Evolutionary conservation across 2,113 vertebrate species (phyloP).

Genomic region (Nerophis lumbriciformis): DNA sequence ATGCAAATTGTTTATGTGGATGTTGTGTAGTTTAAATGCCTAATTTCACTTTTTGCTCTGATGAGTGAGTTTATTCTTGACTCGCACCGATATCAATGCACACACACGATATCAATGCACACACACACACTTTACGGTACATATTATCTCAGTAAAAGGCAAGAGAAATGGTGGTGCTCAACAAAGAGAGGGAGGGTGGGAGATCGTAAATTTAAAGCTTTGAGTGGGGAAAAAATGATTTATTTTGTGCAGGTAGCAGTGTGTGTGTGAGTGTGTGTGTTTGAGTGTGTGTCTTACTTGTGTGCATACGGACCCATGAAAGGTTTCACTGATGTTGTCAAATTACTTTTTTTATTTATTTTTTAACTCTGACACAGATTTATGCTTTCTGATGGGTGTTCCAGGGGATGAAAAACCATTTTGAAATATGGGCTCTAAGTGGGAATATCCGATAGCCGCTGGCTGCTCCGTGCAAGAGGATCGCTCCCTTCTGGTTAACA

Average conservation of each 20-base stretch:
- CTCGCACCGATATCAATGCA: slow-evolving; percentile 52
- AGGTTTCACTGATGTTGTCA: slow-evolving; percentile 35
- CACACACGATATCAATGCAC: slow-evolving; percentile 1
- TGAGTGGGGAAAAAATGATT: slow-evolving; percentile 2
- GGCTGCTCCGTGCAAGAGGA: background rate
- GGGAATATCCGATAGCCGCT: slow-evolving; percentile 12
- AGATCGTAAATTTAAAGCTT: background rate
- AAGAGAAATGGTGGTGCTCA: background rate
- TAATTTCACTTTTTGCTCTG: slow-evolving; percentile 18
- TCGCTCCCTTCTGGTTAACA: background rate
- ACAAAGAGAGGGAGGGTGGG: slow-evolving; percentile 26
- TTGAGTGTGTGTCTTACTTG: background rate
- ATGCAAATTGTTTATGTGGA: background rate
- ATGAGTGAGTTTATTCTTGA: slow-evolving; percentile 27
- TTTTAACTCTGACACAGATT: slow-evolving; percentile 33
- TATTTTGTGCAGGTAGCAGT: slow-evolving; percentile 18
- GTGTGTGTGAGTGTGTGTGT: too few relatives aligned
- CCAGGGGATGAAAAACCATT: slow-evolving; percentile 1
- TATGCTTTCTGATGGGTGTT: slow-evolving; percentile 14
- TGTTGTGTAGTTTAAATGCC: background rate
- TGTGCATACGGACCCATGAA: slow-evolving; percentile 22
- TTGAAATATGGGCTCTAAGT: slow-evolving; percentile 21
- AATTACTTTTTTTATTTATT: slow-evolving; percentile 23
- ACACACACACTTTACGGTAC: background rate
- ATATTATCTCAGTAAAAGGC: background rate